Conservation (phyloP, 2,888 invertebrate genomes). For the Celastrina argiolus region DNA sequence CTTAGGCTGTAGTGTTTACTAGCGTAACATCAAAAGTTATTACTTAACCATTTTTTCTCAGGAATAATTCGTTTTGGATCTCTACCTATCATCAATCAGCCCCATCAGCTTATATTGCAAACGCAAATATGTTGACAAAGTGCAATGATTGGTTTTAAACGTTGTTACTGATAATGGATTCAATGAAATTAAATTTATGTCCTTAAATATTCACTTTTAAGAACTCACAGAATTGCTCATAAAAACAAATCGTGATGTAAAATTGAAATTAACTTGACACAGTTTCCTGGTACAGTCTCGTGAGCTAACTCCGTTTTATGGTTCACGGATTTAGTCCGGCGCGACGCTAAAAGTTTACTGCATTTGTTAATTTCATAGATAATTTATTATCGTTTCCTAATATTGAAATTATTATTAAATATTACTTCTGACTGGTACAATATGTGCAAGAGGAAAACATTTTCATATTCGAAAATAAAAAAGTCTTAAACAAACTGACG, state of each 20-base stretch:
- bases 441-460: not conserved
- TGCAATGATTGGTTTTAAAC: not conserved
- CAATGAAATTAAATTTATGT: not conserved
- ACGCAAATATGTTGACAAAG: not conserved
- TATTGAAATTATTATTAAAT: not conserved
- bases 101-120: too few species aligned
- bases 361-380: constrained; percentile 1
- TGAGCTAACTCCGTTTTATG: constrained; percentile 19
- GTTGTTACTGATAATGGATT: not conserved
- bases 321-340: constrained; percentile 6
- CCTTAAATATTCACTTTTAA: constrained; percentile 5
- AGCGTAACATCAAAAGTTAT: not conserved
- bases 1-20: not conserved
- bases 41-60: not conserved
- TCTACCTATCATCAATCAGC: too few species aligned
- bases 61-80: not conserved
- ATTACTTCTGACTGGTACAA: not conserved
- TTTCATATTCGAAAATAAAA: not conserved
- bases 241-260: constrained; percentile 13
- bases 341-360: not conserved
- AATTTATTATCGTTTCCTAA: not conserved
- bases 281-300: constrained; percentile 16
- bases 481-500: too few species aligned
- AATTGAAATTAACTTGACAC: constrained; percentile 19
- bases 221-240: not conserved